Evolutionary conservation across 2,888 invertebrate species (phyloP).

Genomic region (Nomada fucata): DNA sequence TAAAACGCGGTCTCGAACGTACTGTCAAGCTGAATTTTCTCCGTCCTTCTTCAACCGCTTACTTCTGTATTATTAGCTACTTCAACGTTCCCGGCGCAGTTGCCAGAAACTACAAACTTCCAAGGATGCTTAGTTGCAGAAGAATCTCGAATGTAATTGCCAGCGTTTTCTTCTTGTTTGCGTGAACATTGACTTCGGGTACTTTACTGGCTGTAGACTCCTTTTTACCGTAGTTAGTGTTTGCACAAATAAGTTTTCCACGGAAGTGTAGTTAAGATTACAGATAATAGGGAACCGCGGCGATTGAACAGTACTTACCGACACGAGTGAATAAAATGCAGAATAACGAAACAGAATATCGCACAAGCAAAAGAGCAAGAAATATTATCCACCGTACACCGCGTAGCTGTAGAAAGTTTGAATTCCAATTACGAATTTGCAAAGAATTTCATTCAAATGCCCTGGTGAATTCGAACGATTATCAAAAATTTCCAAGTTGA

Average conservation of each 20-base stretch:
- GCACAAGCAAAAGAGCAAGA: not conserved
- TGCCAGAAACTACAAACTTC: constrained; percentile 22
- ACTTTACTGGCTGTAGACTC: constrained; percentile 4
- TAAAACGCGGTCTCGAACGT: constrained; percentile 20
- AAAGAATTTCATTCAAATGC: no score
- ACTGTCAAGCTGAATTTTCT: constrained; percentile 10
- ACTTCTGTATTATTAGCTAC: constrained; percentile 26
- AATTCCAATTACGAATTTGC: no score
- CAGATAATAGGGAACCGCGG: no score
- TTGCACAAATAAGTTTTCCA: not conserved
- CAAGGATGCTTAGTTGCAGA: constrained; percentile 13
- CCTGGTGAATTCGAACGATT: not conserved
- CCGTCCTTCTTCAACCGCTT: not conserved
- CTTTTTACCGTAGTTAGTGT: not conserved
- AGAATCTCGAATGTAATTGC: constrained; percentile 37
- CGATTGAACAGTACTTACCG: no score
- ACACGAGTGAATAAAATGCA: no score
- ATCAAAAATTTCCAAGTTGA: not conserved
- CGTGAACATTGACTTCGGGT: constrained; percentile 2
- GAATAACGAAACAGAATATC: no score
- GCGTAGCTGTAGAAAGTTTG: no score
- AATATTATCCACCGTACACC: not conserved
- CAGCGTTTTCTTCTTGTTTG: constrained; percentile 28
- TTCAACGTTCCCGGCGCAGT: constrained; percentile 21
- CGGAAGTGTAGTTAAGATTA: no score